These are phyloP conservation scores for Mimumesa dahlbomi DNA, from an alignment of 2,888 invertebrate genomes.

Conservation along the genomic window DNA sequence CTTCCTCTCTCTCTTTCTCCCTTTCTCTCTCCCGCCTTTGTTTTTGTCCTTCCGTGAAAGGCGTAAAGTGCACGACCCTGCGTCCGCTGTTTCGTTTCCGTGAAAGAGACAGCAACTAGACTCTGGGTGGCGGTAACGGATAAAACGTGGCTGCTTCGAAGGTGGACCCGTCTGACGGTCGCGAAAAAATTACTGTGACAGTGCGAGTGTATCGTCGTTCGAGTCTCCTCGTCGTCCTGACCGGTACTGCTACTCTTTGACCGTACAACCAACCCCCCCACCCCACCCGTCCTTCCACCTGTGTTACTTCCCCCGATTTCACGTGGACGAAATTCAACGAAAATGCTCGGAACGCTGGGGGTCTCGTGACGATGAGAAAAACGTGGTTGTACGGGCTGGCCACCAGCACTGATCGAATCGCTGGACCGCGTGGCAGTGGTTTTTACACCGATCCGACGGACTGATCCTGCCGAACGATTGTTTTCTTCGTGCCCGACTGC, in stretches of 20 bases:
- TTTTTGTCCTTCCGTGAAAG: background rate
- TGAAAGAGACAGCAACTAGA: background rate
- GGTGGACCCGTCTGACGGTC: conserved; percentile 36
- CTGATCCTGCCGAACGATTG: background rate
- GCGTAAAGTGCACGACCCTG: background rate
- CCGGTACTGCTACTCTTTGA: too few species aligned
- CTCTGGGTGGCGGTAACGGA: background rate
- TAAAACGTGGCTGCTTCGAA: too few species aligned
- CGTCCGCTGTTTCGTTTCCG: background rate
- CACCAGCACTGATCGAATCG: conserved; percentile 23
- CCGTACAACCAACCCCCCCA: too few species aligned
- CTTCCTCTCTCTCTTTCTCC: background rate
- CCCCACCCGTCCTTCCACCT: too few species aligned
- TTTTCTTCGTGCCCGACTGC: background rate
- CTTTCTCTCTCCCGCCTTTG: conserved; percentile 2
- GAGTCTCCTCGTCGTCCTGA: too few species aligned
- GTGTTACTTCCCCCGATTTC: too few species aligned
- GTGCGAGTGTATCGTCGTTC: background rate
- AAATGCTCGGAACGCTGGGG: background rate
- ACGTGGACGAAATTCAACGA: background rate
- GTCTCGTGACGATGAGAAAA: conserved; percentile 5
- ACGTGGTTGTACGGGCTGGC: conserved; percentile 19
- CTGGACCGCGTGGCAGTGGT: conserved; percentile 39
- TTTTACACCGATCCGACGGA: conserved; percentile 2
- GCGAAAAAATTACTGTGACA: background rate